Percentiles rank a stretch among this genome's conserved stretches.
Conservation (phyloP, 1,140 invertebrate genomes). For the Caligus rogercresseyi region DNA sequence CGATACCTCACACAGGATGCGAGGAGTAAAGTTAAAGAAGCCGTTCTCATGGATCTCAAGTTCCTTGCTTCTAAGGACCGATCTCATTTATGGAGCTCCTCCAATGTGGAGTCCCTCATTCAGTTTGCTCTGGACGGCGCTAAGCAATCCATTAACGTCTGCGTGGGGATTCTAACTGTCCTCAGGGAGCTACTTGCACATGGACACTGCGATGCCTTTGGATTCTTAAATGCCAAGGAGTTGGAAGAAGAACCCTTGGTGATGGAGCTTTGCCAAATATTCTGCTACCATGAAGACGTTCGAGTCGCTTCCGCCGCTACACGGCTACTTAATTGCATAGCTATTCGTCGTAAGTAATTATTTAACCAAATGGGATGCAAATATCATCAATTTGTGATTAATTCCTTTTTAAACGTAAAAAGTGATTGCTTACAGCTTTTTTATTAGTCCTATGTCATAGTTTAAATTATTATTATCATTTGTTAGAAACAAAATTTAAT, state of each 20-base stretch:
- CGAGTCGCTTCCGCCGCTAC: conserved; percentile 29
- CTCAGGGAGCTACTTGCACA: neutral
- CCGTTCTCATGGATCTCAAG: conserved; percentile 31
- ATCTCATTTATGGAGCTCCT: conserved; percentile 60
- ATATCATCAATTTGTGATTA: too few relatives aligned
- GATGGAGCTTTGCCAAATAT: conserved; percentile 29
- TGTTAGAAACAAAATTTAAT: too few relatives aligned
- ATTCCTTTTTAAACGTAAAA: too few relatives aligned
- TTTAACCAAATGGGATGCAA: too few relatives aligned
- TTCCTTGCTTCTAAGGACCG: conserved; percentile 33
- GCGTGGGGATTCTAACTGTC: neutral
- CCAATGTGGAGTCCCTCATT: conserved; percentile 45
- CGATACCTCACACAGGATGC: conserved; percentile 31
- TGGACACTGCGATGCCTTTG: neutral
- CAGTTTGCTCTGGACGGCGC: conserved; percentile 28
- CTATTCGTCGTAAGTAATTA: conserved; percentile 21
- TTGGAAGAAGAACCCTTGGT: conserved; percentile 26
- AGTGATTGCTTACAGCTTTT: neutral
- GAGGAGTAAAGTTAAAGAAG: conserved; percentile 30
- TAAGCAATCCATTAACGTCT: neutral
- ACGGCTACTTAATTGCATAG: conserved; percentile 30
- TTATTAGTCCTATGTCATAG: too few relatives aligned
- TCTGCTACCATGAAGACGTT: conserved; percentile 29
- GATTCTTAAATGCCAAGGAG: too few relatives aligned
- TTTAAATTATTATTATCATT: too few relatives aligned